Base-by-base conservation (phyloP, 2,113 vertebrate species). In the Psilopsiagon aymara region DNA sequence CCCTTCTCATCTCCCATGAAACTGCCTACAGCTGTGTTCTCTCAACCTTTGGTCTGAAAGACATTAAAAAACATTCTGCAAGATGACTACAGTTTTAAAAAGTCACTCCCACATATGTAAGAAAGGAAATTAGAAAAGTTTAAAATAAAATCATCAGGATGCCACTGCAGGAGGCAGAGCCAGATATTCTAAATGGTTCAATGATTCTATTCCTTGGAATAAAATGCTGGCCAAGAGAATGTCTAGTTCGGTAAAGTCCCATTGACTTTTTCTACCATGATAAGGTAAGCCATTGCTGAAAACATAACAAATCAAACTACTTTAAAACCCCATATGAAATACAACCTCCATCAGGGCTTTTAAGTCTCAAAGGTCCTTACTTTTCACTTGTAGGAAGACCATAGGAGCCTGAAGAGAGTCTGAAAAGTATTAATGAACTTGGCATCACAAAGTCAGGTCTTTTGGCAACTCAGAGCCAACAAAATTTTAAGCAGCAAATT, bases 1-100 rank as follows among this genome's bases (percentile, higher is more conserved):
- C 57, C 53, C 33, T 89, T 89, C 69, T 94, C 91, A 73, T 89
- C 89, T 82, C 47, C 81, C 74, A 49, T 52, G 51, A 95, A 95
- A 94, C 83, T 87, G 83, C 89, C 86, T 79, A 55, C 89, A 94
- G 83, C 64, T 94, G 83, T 68, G 69, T 71, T 91, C 92, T 86
- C 77, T 87, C 89, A 89, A 69, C 31, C 62, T 95, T 64, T 12
- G 3, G 29, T 79, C 81, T 91, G 81, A 91, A 87, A 87, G 78
- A 85, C 52, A 73, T 62, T 80, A 95, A 95, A 89, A 95, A 94
- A 63, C 33, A 84, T 66, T 17, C 73, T 84, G 69, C 47, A 89
- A 92, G 57, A 94, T 8, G 3, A 86, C 63, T 92, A 63, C n/a
- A 68, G 55, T 31, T 89, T 92, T 60, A 14, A 60, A 68, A 75